A percentile compares a stretch with the other conserved stretches of the same genome.
Evolutionary conservation across 2,888 invertebrate genomes (phyloP).

Genomic region (Polydrusus pterygomalis): DNA sequence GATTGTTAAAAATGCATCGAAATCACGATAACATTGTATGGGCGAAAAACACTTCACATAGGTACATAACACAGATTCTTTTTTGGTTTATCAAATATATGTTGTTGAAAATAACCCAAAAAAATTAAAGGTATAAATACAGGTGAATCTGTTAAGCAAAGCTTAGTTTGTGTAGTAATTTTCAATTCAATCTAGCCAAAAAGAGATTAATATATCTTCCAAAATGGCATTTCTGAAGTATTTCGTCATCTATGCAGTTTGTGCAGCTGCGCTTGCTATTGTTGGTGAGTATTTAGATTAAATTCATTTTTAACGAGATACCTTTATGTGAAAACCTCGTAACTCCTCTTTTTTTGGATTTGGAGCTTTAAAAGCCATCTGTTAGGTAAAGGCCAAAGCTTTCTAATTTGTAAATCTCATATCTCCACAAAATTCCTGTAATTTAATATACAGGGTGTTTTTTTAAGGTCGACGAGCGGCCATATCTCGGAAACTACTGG

Average conservation of each 20-base stretch:
- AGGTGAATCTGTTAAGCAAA: neutral
- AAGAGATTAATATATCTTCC: neutral
- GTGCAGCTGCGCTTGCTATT: neutral
- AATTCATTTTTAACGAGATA: too few species aligned
- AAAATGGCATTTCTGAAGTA: conserved; percentile 15
- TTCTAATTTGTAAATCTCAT: too few species aligned
- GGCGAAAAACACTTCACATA: conserved; percentile 18
- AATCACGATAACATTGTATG: neutral
- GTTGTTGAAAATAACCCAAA: conserved; percentile 7
- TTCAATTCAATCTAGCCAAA: neutral
- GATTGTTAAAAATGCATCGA: neutral
- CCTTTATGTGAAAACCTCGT: too few species aligned
- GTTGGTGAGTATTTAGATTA: neutral
- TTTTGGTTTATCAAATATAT: neutral
- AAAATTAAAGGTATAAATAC: conserved; percentile 8
- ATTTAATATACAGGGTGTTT: too few species aligned
- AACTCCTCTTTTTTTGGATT: too few species aligned
- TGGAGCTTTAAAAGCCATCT: too few species aligned
- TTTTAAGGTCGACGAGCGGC: too few species aligned
- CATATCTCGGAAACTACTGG: too few species aligned
- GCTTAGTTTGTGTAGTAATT: neutral
- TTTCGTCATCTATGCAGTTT: neutral
- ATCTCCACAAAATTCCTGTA: too few species aligned
- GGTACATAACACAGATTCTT: neutral
- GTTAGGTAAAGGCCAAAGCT: too few species aligned